Percentiles rank a stretch among this genome's conserved stretches.
Evolutionary conservation across 2,113 vertebrate species (phyloP).

Genomic region (Bungarus multicinctus): DNA sequence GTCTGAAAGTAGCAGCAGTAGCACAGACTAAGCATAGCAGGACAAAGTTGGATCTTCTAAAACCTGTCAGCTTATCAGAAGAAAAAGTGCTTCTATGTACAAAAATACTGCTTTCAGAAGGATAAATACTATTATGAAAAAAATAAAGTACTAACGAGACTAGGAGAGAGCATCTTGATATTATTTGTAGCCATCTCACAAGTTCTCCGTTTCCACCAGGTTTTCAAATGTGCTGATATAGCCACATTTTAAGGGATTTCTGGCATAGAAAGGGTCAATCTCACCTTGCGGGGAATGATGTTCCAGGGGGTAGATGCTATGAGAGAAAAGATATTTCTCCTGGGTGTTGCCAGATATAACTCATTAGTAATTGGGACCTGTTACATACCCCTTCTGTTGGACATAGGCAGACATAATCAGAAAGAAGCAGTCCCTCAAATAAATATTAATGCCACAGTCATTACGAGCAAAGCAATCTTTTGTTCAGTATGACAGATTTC

Average conservation of each 20-base stretch:
- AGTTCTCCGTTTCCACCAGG: not conserved
- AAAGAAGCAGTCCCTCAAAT: not conserved
- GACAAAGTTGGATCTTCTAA: not conserved
- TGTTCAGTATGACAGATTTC: not conserved
- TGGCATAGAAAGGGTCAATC: not conserved
- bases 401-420: not conserved
- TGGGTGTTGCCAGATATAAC: not conserved
- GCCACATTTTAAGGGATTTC: not conserved
- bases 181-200: not conserved
- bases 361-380: not conserved
- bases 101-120: not conserved
- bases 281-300: not conserved
- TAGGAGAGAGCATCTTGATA: not conserved
- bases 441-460: not conserved
- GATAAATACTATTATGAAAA: not conserved
- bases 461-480: not conserved
- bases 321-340: not conserved
- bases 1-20: not conserved
- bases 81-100: not conserved
- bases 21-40: not conserved
- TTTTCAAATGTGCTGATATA: not conserved
- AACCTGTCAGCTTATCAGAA: not conserved
- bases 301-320: not conserved
- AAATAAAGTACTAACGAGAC: not conserved
- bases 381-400: not conserved